These are phyloP conservation scores for Zosterops borbonicus DNA, from an alignment of 2,113 vertebrate species.

Conservation along the genomic window DNA sequence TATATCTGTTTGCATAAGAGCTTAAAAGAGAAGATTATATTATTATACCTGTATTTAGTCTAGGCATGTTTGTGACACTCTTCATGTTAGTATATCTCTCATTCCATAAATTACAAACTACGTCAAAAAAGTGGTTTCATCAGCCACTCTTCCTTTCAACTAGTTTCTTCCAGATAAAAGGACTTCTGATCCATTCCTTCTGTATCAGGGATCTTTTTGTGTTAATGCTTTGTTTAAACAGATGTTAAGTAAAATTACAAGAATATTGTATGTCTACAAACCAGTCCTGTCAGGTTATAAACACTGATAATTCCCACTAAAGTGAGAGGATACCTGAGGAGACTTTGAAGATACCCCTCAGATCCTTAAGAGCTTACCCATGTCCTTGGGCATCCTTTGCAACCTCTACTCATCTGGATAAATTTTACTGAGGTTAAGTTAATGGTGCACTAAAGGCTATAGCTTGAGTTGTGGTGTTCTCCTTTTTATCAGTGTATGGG, in stretches of 20 bases:
- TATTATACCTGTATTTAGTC: constrained; percentile 1
- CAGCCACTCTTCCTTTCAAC: constrained; percentile 29
- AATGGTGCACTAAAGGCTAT: constrained; percentile 36
- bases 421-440: constrained; percentile 47
- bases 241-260: constrained; percentile 27
- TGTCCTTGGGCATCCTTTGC: constrained; percentile 2
- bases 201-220: constrained; percentile 28
- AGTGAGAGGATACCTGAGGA: not conserved
- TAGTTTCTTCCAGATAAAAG: constrained; percentile 47
- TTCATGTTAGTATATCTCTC: not conserved
- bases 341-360: constrained; percentile 32
- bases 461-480: not conserved
- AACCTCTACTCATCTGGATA: constrained; percentile 12
- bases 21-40: not conserved
- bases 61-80: not conserved
- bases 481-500: constrained; percentile 25
- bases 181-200: constrained; percentile 9
- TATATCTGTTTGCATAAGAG: not conserved
- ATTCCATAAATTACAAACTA: not conserved
- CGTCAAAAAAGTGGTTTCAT: constrained; percentile 8
- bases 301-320: constrained; percentile 4
- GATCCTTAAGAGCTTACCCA: constrained; percentile 2
- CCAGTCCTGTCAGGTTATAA: constrained; percentile 34
- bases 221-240: constrained; percentile 33
- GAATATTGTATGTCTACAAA: not conserved